These are phyloP conservation scores for Temnothorax nylanderi DNA, from an alignment of 1,140 invertebrate genomes.

Conservation along the genomic window DNA sequence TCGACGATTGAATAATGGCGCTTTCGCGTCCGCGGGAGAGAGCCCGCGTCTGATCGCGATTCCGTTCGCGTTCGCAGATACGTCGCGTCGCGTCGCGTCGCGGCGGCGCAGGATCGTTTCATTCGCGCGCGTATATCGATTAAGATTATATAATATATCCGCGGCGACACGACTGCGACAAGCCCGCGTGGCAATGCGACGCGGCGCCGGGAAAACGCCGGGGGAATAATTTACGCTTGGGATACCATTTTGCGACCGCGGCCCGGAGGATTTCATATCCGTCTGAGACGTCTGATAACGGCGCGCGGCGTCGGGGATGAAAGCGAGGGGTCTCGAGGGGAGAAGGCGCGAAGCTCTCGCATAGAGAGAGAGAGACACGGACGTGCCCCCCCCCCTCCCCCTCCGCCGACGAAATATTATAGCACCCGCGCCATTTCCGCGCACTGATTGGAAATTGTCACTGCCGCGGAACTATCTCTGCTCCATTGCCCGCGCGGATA, in stretches of 20 bases:
- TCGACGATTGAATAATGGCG: constrained; percentile 55
- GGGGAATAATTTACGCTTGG: constrained; percentile 77
- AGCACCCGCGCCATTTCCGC: constrained; percentile 75
- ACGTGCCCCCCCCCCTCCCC: background rate
- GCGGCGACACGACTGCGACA: background rate
- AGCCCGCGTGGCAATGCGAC: background rate
- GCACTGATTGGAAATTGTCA: constrained; percentile 80
- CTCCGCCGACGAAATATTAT: constrained; percentile 76
- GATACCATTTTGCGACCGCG: constrained; percentile 76
- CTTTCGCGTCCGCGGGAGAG: constrained; percentile 38
- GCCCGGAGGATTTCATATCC: constrained; percentile 80
- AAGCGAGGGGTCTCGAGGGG: background rate
- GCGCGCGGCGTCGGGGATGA: background rate
- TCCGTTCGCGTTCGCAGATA: background rate
- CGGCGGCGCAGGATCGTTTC: background rate
- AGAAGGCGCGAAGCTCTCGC: background rate
- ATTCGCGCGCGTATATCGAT: constrained; percentile 4
- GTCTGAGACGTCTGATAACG: constrained; percentile 80
- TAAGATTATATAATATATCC: constrained; percentile 58
- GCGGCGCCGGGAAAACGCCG: background rate
- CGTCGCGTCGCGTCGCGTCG: background rate
- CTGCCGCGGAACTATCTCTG: constrained; percentile 71
- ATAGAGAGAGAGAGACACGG: background rate
- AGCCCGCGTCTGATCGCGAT: constrained; percentile 36
- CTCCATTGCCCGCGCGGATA: constrained; percentile 77